A percentile compares a stretch with the other conserved stretches of the same genome.
Evolutionary conservation across 2,113 vertebrate genomes (phyloP).

Genomic region (Burhinus oedicnemus): DNA sequence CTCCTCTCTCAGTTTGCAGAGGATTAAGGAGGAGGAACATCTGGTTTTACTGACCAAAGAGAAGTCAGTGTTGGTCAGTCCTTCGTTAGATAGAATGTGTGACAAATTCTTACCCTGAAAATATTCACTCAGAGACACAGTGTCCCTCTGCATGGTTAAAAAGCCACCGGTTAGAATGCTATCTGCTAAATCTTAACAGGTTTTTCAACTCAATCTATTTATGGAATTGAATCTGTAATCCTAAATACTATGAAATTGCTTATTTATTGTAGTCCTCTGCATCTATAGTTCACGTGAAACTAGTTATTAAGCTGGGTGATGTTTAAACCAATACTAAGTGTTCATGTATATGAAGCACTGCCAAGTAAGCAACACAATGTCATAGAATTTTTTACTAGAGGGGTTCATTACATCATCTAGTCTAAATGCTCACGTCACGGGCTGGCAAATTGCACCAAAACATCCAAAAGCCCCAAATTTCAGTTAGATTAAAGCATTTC

Average conservation of each 20-base stretch:
- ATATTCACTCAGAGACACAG: not conserved
- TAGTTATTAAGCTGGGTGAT: not conserved
- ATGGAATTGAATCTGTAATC: not conserved
- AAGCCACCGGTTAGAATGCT: not conserved
- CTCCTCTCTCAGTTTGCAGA: not conserved
- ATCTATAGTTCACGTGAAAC: not conserved
- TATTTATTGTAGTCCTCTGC: not conserved
- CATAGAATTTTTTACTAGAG: not conserved
- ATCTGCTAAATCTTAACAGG: not conserved
- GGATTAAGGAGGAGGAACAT: not conserved
- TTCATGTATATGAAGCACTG: not conserved
- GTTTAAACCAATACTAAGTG: not conserved
- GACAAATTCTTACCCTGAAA: conserved; percentile 32
- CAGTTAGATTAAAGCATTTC: not conserved
- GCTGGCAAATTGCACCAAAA: not conserved
- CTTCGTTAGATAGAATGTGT: conserved; percentile 14
- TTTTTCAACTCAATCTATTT: not conserved
- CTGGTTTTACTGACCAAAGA: conserved; percentile 39
- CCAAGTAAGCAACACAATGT: not conserved
- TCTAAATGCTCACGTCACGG: not conserved
- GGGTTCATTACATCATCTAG: not conserved
- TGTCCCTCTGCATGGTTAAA: not conserved
- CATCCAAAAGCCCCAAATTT: not conserved
- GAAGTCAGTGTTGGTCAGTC: not conserved
- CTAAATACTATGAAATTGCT: not conserved